Base-by-base conservation (phyloP, 2,113 vertebrate species). In the Numenius arquata region DNA sequence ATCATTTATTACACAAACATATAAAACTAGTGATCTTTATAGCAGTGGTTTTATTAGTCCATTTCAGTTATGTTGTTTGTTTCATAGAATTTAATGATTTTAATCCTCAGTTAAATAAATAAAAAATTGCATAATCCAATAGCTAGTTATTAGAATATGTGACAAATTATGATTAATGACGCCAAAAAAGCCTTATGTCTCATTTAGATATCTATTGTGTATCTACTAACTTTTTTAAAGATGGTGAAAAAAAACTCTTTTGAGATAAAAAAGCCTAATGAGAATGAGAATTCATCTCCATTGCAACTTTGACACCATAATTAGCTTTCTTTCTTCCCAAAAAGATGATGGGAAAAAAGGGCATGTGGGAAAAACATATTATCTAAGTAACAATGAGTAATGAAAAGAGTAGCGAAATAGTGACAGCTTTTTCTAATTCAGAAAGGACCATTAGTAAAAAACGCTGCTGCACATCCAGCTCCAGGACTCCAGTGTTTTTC, bases 171-270 rank as follows among this genome's bases (percentile, higher is more conserved):
- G 67, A 95, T 87, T 91, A 88, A 78, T 85, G 55, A 77, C 27
- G 21, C 34, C 88, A 61, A 91, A 67, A 84, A 34, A 59, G 26
- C 30, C 12, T 74, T 96, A 96, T 95, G 15, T 97, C 92, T 97
- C 77, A 10, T 73, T 91, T 93, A 96, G 87, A 56, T 92, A 93
- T 81, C 25, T 91, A 70, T 36, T 77, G 36, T 58, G 53, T 63
- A 91, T 70, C 88, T 97, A 96, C 70, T 87, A 93, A 93, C 79
- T 95, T 91, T 91, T 96, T 97, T 97, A 95, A 92, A 96, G 43
- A 74, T 53, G 95, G 75, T 73, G 86, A 77, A 92, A 85, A 82
- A 86, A 95, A 95, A 65, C 56, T n/a, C 67, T 96, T 97, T 80
- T 86, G 47, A 93, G 26, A 82, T 52, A 63, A 63, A 62, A 36